Percentiles rank a stretch among this genome's conserved stretches.
phyloP scores from a whole-genome alignment of 35 echinoderm and acorn worm species.

The Patiria miniata region DNA sequence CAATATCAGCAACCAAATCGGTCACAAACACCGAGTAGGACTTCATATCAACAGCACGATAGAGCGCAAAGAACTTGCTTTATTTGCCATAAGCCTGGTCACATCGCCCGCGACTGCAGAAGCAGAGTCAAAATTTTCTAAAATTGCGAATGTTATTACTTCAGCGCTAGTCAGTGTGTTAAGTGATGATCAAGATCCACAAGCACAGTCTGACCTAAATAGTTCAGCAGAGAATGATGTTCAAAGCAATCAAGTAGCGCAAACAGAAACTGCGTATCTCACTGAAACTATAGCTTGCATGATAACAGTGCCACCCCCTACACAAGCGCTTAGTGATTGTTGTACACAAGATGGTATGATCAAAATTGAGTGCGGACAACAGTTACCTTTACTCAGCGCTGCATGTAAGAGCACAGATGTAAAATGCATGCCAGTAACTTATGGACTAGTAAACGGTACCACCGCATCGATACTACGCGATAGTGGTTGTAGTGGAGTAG shows the following conservation, averaged over 20 bases:
- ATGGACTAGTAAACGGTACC: not conserved
- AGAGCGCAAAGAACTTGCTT: not conserved
- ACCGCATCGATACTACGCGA: constrained; percentile 6
- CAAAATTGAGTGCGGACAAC: constrained; percentile 36
- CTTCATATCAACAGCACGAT: not conserved
- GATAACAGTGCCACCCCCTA: not conserved
- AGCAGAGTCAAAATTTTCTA: not conserved
- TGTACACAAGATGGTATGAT: not conserved
- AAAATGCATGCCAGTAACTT: not conserved
- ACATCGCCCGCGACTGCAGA: not conserved
- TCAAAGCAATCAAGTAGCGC: not conserved
- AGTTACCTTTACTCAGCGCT: constrained; percentile 24
- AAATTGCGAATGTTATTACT: not conserved
- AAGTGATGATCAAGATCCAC: not conserved
- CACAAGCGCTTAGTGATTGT: not conserved
- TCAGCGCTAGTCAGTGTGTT: not conserved
- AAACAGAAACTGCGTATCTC: not conserved
- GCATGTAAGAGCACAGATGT: not conserved
- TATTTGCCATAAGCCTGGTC: not conserved
- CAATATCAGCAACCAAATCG: not conserved
- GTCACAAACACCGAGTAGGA: not conserved
- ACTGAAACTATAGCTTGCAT: not conserved
- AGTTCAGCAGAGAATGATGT: not conserved
- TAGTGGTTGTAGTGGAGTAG: too few relatives aligned
- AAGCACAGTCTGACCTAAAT: not conserved